Percentiles rank a stretch among this genome's conserved stretches.
Conservation (phyloP, 2,113 vertebrate genomes). For the Herpailurus yagouaroundi region DNA sequence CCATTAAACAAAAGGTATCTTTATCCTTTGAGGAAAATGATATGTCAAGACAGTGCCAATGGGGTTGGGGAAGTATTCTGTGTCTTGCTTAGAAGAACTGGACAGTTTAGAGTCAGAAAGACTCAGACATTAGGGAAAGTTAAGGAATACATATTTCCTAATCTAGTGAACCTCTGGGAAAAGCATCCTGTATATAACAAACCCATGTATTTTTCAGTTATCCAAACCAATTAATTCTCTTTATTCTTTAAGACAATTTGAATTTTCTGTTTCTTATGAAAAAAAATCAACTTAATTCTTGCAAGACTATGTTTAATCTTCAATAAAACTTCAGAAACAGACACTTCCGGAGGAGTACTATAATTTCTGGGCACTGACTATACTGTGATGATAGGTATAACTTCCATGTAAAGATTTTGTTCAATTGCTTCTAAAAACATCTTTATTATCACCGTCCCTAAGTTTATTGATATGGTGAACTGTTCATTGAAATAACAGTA, state of each 20-base stretch:
- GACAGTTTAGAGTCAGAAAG: neutral
- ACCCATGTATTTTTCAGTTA: neutral
- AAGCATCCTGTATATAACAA: neutral
- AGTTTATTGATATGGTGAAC: neutral
- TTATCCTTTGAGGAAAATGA: neutral
- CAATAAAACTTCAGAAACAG: neutral
- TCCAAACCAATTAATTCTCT: neutral
- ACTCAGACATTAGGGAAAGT: neutral
- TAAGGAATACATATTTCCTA: neutral
- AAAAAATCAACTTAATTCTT: neutral
- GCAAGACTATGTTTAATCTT: neutral
- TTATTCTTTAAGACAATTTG: neutral
- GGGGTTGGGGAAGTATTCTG: neutral
- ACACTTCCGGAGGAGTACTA: neutral
- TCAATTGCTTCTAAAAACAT: neutral
- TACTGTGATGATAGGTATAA: neutral
- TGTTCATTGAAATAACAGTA: neutral
- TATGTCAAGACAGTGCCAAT: neutral
- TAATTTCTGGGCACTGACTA: neutral
- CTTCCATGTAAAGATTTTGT: neutral
- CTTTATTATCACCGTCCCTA: neutral
- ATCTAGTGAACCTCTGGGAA: neutral
- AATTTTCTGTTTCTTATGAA: neutral
- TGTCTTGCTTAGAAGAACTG: neutral
- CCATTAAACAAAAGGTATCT: neutral